Evolutionary conservation across 2,113 vertebrate genomes (phyloP), one percentile per base, ranked within the genome.

Genomic region (Cranoglanis bouderius): DNA sequence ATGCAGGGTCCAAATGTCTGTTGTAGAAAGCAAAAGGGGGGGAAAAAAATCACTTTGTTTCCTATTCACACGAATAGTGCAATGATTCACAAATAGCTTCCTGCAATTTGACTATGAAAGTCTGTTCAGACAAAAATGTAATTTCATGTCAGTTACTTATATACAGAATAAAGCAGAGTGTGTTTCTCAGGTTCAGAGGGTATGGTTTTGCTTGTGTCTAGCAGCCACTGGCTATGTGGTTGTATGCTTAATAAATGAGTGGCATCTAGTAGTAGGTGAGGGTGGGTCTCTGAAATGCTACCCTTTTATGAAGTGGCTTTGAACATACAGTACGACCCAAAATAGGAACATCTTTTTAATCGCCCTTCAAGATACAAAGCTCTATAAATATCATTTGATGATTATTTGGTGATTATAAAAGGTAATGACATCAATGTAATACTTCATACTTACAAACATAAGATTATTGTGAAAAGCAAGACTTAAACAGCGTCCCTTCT

Each of bases 241-340:
- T 91, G 84, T 80, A 94, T 94, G 91, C 93, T 94, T 94, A 92
- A 94, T 94, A 94, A 88, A 94, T 93, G 92, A 94, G 87, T 83
- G 91, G 86, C 88, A 82, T 57, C 51, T 82, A 92, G 93, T 93
- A 91, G 90, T 9, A 74, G 63, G 75, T 43, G 90, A 93, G 93
- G 91, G 90, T 89, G 90, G 9, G 6, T 46, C 74, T 35, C 46
- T 51, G 13, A 51, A 51, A 16, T n/a, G 13, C 21, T 38, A 38
- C 24, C 10, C 19, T 40, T 40, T 21, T 40, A 7, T 19, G 9
- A 49, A n/a, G 2, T 78, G 12, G 24, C 43, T 49, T 16, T 78
- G 24, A 75, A 46, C 67, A 74, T 74, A 21, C 51, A 14, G 13
- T 49, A 49, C 1, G n/a, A 32, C 9, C 74, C 74, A 49, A 77